Percentiles rank a stretch among this genome's conserved stretches.
These are phyloP conservation scores for Calosoma granatense DNA, from an alignment of 1,140 invertebrate species.

Conservation along the genomic window DNA sequence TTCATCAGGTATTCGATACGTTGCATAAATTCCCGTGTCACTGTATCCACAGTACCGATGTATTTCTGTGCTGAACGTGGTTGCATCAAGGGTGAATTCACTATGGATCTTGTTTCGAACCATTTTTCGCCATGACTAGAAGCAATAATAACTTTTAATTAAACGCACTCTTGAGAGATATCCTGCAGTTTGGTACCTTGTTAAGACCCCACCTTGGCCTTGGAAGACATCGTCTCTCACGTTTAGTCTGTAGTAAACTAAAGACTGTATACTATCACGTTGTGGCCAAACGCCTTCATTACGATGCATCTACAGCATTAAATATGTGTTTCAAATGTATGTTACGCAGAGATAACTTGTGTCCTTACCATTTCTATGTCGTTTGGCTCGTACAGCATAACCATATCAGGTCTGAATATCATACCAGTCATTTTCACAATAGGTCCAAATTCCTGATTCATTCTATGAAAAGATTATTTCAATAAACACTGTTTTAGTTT, in stretches of 20 bases:
- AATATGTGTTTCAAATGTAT: neutral
- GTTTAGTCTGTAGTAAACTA: slow-evolving; percentile 14
- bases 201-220: slow-evolving; percentile 3
- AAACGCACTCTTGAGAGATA: neutral
- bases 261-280: slow-evolving; percentile 8
- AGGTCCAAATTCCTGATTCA: slow-evolving; percentile 9
- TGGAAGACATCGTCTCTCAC: slow-evolving; percentile 13
- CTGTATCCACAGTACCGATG: slow-evolving; percentile 36
- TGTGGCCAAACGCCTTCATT: slow-evolving; percentile 17
- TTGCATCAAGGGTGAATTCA: slow-evolving; percentile 46
- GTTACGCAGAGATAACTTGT: neutral
- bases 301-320: slow-evolving; percentile 12
- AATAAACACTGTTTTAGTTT: too few relatives aligned
- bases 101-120: slow-evolving; percentile 39
- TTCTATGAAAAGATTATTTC: slow-evolving; percentile 5
- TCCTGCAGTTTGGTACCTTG: slow-evolving; percentile 12
- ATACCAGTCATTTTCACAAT: neutral
- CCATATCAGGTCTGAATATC: neutral
- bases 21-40: slow-evolving; percentile 37
- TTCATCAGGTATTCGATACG: slow-evolving; percentile 44
- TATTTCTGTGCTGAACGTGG: slow-evolving; percentile 40
- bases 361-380: neutral
- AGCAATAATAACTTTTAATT: too few relatives aligned
- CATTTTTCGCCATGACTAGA: slow-evolving; percentile 42
- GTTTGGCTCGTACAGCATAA: neutral